Percentiles rank a stretch among this genome's conserved stretches.
Evolutionary conservation across 30 jellyfish, hydroid and myxozoan genomes (phyloP).

Genomic region (Cassiopea xamachana): DNA sequence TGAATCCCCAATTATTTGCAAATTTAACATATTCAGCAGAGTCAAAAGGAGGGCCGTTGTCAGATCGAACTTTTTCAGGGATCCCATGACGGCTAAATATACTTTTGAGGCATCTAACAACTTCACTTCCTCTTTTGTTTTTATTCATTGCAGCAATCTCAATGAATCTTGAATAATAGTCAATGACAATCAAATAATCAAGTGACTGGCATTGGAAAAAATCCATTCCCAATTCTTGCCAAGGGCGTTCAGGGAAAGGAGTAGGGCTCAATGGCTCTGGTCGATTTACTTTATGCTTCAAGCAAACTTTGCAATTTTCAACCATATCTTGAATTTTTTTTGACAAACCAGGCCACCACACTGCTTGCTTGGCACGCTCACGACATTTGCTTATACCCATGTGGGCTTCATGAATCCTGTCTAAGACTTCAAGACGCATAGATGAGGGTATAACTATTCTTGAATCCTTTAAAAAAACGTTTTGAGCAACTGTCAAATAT

Average conservation of each 20-base stretch:
- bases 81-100: conserved; percentile 42
- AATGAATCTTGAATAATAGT: background rate
- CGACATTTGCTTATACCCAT: conserved; percentile 36
- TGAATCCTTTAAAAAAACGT: background rate
- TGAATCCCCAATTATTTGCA: conserved; percentile 8
- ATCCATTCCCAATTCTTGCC: conserved; percentile 22
- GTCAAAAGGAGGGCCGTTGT: conserved; percentile 12
- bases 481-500: too few species aligned
- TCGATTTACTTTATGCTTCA: background rate
- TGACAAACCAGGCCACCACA: conserved; percentile 59
- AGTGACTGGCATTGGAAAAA: conserved; percentile 4
- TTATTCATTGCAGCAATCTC: conserved; percentile 15
- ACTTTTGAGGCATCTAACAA: background rate
- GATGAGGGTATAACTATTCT: conserved; percentile 33
- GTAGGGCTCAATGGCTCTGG: conserved; percentile 11
- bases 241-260: conserved; percentile 35
- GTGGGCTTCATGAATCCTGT: conserved; percentile 50
- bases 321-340: conserved; percentile 39
- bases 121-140: conserved; percentile 7
- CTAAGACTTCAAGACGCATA: conserved; percentile 38
- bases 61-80: conserved; percentile 18
- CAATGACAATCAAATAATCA: background rate
- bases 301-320: conserved; percentile 6
- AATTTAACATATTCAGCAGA: conserved; percentile 9
- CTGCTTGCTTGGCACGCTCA: conserved; percentile 31